A percentile compares a stretch with the other conserved stretches of the same genome.
Evolutionary conservation across 1,140 invertebrate species (phyloP).

Genomic region (Diprion similis): DNA sequence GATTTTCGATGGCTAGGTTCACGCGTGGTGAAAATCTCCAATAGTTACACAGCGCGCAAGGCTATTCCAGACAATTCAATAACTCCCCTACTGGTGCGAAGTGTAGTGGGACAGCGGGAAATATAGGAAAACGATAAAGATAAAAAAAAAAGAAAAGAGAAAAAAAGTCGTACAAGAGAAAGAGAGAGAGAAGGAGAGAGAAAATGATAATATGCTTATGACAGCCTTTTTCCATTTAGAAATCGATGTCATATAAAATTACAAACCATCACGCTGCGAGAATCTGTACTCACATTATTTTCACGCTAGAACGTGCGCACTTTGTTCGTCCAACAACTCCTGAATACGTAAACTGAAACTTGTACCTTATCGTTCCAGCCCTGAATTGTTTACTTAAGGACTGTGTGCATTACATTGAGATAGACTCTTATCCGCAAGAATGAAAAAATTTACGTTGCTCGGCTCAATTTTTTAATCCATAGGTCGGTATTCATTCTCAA

Average conservation of each 20-base stretch:
- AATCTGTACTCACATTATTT: not conserved
- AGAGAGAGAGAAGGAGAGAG: not conserved
- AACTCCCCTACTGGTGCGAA: not conserved
- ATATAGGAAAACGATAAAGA: constrained; percentile 6
- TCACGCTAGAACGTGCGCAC: too few relatives aligned
- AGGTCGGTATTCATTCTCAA: too few relatives aligned
- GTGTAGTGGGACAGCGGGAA: not conserved
- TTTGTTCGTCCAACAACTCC: too few relatives aligned
- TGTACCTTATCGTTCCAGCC: too few relatives aligned
- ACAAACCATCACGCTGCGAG: not conserved
- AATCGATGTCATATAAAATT: constrained; percentile 2
- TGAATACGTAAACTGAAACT: too few relatives aligned
- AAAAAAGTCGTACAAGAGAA: not conserved
- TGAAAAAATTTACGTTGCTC: too few relatives aligned
- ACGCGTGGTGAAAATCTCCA: not conserved
- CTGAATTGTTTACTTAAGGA: too few relatives aligned
- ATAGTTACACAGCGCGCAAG: not conserved
- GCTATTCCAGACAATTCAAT: not conserved
- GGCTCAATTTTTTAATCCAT: too few relatives aligned
- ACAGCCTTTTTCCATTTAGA: constrained; percentile 7
- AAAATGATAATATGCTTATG: not conserved
- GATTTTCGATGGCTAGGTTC: too few relatives aligned
- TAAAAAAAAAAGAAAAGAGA: not conserved
- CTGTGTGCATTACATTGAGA: too few relatives aligned
- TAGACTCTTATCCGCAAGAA: too few relatives aligned